A percentile compares a stretch with the other conserved stretches of the same genome.
Conservation (phyloP, 2,888 invertebrate species). For the Leptura quadrifasciata region DNA sequence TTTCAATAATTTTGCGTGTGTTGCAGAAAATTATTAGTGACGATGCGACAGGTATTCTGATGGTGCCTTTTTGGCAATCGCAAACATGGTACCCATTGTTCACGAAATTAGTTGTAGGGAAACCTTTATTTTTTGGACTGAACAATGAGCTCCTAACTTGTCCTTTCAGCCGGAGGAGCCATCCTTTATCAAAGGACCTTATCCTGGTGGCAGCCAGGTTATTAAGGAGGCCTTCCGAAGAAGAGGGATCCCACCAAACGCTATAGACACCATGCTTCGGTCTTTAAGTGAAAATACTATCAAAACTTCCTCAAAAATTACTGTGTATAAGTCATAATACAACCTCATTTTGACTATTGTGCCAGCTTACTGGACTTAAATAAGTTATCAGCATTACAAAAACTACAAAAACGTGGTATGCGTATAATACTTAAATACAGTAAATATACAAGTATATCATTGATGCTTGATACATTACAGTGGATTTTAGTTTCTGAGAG, state of each 20-base stretch:
- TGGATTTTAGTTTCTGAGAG: no score
- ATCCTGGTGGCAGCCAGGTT: background rate
- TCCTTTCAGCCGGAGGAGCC: background rate
- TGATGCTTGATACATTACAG: no score
- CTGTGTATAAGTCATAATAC: no score
- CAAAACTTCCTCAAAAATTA: no score
- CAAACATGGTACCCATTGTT: slow-evolving; percentile 11
- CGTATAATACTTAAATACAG: no score
- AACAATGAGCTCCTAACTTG: background rate
- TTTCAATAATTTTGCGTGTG: background rate
- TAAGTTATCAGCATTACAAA: no score
- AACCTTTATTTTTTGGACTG: background rate
- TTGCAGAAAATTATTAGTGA: background rate
- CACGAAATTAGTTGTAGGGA: background rate
- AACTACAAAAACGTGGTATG: no score
- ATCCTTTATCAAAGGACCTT: background rate
- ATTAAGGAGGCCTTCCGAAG: slow-evolving; percentile 1
- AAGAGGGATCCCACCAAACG: background rate
- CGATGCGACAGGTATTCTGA: background rate
- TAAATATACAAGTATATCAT: no score
- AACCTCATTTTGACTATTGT: no score
- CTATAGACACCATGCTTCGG: background rate
- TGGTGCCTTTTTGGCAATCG: background rate
- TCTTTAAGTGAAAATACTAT: background rate
- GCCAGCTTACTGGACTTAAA: no score